phyloP scores from a whole-genome alignment of 1,140 invertebrate species.

The Triops cancriformis region DNA sequence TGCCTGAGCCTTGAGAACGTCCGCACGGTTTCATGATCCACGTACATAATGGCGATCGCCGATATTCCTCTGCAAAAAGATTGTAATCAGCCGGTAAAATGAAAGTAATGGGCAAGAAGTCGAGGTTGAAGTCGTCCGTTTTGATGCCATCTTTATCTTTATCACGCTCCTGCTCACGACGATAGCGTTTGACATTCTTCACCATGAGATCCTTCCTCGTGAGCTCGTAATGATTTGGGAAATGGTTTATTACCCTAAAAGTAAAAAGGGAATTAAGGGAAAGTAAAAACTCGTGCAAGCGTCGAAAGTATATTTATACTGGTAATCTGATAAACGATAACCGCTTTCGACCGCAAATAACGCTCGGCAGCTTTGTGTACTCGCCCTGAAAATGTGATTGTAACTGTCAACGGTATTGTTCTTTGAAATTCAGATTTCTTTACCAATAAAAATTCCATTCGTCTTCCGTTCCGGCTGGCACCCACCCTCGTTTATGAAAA shows the following conservation, averaged over 20 bases:
- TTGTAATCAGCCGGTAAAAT: constrained; percentile 90
- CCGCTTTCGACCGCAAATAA: constrained; percentile 88
- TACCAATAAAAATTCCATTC: constrained; percentile 97
- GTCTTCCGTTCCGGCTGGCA: constrained; percentile 80
- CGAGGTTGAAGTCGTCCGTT: constrained; percentile 63
- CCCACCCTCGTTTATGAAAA: constrained; percentile 87
- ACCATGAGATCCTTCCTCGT: constrained; percentile 89
- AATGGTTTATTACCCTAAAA: constrained; percentile 72
- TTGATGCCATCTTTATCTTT: constrained; percentile 48
- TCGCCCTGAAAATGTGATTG: constrained; percentile 52
- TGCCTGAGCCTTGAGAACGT: constrained; percentile 77
- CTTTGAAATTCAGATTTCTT: constrained; percentile 30
- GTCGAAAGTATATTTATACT: constrained; percentile 46
- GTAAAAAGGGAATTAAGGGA: neutral
- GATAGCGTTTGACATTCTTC: constrained; percentile 90
- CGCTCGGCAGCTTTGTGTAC: constrained; percentile 75
- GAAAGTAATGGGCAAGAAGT: constrained; percentile 88
- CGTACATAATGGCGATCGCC: constrained; percentile 78
- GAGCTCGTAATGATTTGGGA: constrained; percentile 89
- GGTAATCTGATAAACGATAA: constrained; percentile 83
- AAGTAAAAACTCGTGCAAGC: neutral
- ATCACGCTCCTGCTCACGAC: constrained; percentile 79
- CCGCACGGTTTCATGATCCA: constrained; percentile 98
- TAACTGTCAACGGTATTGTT: constrained; percentile 23
- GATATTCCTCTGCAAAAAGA: constrained; percentile 90